Conservation (phyloP, 2,113 vertebrate species). For the Callaeas wilsoni region DNA sequence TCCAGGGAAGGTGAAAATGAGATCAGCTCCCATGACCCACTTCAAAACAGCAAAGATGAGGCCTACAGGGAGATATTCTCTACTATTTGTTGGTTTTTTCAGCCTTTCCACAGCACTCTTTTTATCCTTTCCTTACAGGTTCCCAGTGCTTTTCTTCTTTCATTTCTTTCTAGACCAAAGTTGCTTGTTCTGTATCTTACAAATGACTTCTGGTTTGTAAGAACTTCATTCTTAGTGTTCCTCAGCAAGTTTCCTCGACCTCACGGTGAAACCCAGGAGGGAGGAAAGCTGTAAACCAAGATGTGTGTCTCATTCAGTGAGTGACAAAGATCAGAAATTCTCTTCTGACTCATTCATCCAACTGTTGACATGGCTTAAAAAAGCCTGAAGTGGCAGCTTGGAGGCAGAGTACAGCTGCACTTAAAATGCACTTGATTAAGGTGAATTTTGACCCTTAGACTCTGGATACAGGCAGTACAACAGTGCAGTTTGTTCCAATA, state of each 20-base stretch:
- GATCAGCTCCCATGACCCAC: background rate
- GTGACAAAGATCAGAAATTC: slow-evolving; percentile 47
- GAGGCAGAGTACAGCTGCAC: background rate
- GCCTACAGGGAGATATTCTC: background rate
- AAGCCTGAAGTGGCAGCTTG: background rate
- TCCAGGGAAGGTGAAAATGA: background rate
- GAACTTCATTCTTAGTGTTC: background rate
- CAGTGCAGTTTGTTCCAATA: background rate
- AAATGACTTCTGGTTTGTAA: background rate
- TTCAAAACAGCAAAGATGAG: background rate
- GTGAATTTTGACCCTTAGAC: slow-evolving; percentile 66
- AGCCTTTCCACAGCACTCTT: background rate
- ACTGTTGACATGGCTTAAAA: slow-evolving; percentile 4
- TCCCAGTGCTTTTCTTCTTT: background rate
- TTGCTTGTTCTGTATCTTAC: background rate
- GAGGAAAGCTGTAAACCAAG: background rate
- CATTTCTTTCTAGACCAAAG: background rate
- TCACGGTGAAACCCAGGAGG: background rate
- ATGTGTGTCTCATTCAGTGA: background rate
- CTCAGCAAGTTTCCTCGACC: background rate
- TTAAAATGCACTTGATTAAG: background rate
- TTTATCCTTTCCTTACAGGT: background rate
- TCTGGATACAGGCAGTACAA: background rate
- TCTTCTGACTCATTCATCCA: slow-evolving; percentile 39
- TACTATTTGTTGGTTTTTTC: background rate